A percentile compares a stretch with the other conserved stretches of the same genome.
phyloP scores from a whole-genome alignment of 2,797 vertebrate genomes.

The Sebastes kiyomatsui region DNA sequence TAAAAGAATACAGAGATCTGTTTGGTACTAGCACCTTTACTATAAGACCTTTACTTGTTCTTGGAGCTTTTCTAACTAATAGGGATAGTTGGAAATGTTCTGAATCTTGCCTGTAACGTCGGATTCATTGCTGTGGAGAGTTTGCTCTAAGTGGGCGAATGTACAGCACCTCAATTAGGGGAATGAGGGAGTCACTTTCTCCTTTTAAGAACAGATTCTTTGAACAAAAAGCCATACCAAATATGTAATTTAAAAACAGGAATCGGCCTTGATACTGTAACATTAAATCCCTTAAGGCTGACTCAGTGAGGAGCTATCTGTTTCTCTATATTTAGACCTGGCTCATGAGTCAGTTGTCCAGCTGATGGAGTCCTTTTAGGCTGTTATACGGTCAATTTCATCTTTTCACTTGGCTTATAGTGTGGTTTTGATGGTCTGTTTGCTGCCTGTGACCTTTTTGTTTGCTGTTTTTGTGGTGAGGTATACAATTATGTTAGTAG shows the following conservation, averaged over 20 bases:
- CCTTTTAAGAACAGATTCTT: not conserved
- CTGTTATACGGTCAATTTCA: not conserved
- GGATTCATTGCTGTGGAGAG: not conserved
- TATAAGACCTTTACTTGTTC: too few relatives aligned
- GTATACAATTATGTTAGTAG: not conserved
- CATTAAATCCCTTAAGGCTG: not conserved
- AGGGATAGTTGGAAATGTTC: not conserved
- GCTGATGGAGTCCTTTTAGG: not conserved
- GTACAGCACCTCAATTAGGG: not conserved
- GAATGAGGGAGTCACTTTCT: not conserved
- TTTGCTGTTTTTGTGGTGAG: not conserved
- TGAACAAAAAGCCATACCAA: not conserved
- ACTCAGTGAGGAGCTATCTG: not conserved
- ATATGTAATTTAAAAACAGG: not conserved
- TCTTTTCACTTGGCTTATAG: not conserved
- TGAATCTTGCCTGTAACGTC: not conserved
- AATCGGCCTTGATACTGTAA: not conserved
- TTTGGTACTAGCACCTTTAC: too few relatives aligned
- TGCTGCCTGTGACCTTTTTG: not conserved
- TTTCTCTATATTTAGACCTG: not conserved
- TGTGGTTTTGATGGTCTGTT: not conserved
- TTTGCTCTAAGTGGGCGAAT: not conserved
- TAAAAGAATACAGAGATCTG: too few relatives aligned
- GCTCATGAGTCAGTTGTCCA: not conserved
- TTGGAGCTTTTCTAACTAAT: too few relatives aligned